Evolutionary conservation across 2,113 vertebrate genomes (phyloP), one percentile per base, ranked within the genome.

Genomic region (Pygoscelis antarcticus): DNA sequence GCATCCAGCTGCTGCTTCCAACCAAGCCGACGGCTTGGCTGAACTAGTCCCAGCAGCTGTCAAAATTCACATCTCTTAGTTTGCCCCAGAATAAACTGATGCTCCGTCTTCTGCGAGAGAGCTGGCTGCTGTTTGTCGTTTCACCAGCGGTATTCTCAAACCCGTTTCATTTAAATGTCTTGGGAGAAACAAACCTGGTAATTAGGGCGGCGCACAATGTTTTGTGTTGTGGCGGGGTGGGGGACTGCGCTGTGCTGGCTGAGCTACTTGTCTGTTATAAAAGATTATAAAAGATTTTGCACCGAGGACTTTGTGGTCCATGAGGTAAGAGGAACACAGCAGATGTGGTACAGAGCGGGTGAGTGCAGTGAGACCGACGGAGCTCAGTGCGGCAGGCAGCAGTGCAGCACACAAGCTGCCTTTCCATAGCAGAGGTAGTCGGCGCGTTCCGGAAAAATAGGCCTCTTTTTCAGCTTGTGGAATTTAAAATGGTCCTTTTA

Each of bases 331-430:
- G 36, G 36, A 32, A 13, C 3, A 46, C 60, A 87, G 86, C 18
- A 49, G 64, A 4, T 27, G 34, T 25, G 12, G 42, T 8, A 6
- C 27, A 26, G 83, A 58, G 55, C 18, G 13, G 38, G 49, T 14
- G 49, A 60, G 44, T 16, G 32, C 70, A 44, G 40, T 1, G 34
- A 78, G 57, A 58, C 10, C 0, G 0, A 1, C 3, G 4, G 72
- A 38, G 62, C 62, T 66, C 8, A 0, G 47, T 7, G 34, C 15
- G 57, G 29, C 49, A n/a, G 44, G 54, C 79, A 85, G 62, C 70
- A 47, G 19, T 34, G 34, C 61, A 58, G 49, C 76, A 21, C 38
- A 6, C 14, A 7, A 22, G 18, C 54, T 83, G 62, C 36, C 52
- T 54, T n/a, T 38, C 74, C 10, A 1, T 11, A 52, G 61, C 20